Percentiles rank a stretch among this genome's conserved stretches.
These are phyloP conservation scores for Drosophila affinis DNA, from an alignment of 2,888 invertebrate genomes.

Conservation along the genomic window DNA sequence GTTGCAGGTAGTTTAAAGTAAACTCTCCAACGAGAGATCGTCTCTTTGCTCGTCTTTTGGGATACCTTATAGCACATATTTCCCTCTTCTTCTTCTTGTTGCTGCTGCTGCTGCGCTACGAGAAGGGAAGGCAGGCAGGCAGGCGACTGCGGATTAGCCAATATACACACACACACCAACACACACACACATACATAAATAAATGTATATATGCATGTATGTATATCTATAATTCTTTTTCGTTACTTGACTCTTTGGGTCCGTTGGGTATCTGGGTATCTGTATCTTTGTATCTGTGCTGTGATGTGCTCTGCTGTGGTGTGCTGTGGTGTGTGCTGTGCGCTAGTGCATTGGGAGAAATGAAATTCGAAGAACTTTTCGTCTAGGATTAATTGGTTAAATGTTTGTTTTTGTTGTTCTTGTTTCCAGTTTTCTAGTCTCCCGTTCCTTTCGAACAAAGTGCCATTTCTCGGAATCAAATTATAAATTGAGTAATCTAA, in stretches of 20 bases:
- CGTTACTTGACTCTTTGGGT: constrained; percentile 27
- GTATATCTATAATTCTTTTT: constrained; percentile 24
- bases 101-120: too few species aligned
- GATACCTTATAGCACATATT: constrained; percentile 50
- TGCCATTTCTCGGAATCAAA: constrained; percentile 67
- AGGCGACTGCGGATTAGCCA: constrained; percentile 18
- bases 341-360: constrained; percentile 66
- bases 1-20: constrained; percentile 82
- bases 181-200: constrained; percentile 18
- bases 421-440: background rate
- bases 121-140: constrained; percentile 18
- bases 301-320: constrained; percentile 29
- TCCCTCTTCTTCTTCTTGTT: constrained; percentile 13
- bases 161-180: constrained; percentile 5
- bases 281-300: constrained; percentile 37
- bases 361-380: constrained; percentile 72
- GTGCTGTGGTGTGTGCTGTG: constrained; percentile 30
- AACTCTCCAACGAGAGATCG: constrained; percentile 68
- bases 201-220: constrained; percentile 19
- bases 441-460: constrained; percentile 7
- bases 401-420: constrained; percentile 38
- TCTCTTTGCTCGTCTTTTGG: constrained; percentile 64
- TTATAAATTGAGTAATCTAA: constrained; percentile 68
- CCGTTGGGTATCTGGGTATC: constrained; percentile 1
- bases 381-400: constrained; percentile 71